phyloP scores from a whole-genome alignment of 2,888 invertebrate species.

The Anoplius nigerrimus region DNA sequence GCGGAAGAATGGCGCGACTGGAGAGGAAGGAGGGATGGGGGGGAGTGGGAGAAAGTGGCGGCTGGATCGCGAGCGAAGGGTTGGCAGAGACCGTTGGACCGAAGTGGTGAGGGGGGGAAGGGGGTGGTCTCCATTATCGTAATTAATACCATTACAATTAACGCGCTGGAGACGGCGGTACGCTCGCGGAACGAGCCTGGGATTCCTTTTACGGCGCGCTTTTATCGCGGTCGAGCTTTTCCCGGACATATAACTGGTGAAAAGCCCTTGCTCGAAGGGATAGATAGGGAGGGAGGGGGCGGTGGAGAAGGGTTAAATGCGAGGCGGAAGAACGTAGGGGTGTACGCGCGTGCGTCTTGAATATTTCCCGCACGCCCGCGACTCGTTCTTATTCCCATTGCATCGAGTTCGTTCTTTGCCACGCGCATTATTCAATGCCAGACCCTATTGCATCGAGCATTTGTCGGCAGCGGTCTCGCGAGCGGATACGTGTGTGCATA shows the following conservation, averaged over 20 bases:
- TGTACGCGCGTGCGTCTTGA: too few species aligned
- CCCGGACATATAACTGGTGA: conserved; percentile 48
- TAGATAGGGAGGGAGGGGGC: too few species aligned
- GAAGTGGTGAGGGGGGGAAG: neutral
- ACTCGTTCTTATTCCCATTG: too few species aligned
- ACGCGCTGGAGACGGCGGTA: conserved; percentile 55
- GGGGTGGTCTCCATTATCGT: conserved; percentile 69
- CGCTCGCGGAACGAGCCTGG: conserved; percentile 44
- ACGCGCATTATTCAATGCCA: too few species aligned
- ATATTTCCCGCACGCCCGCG: too few species aligned
- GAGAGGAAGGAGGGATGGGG: conserved; percentile 29
- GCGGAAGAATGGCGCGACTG: neutral
- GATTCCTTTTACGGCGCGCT: conserved; percentile 56
- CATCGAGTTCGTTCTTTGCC: too few species aligned
- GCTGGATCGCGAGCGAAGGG: neutral
- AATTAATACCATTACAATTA: conserved; percentile 73
- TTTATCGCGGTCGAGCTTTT: conserved; percentile 55
- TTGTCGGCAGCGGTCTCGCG: too few species aligned
- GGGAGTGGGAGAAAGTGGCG: conserved; percentile 8
- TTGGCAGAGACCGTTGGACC: conserved; percentile 1
- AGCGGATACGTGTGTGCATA: too few species aligned
- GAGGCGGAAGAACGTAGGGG: too few species aligned
- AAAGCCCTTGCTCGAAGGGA: conserved; percentile 13
- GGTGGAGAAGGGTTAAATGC: too few species aligned
- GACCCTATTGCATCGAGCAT: too few species aligned